Conservation (phyloP, 2,797 vertebrate genomes). For the Pseudochromis fuscus region DNA sequence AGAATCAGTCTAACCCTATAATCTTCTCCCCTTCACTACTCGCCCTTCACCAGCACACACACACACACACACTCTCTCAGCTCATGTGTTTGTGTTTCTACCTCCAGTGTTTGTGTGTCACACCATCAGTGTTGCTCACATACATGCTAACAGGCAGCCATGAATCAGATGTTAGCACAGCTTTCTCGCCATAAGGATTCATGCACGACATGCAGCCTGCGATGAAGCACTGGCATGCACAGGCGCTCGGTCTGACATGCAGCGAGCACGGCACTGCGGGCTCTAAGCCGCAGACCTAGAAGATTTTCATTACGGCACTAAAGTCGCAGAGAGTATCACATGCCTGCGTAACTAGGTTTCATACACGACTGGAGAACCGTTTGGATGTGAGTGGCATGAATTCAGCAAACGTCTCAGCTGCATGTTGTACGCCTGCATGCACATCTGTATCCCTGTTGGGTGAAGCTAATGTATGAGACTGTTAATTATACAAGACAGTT, state of each 20-base stretch:
- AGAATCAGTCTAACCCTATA: slow-evolving; percentile 67
- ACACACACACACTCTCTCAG: slow-evolving; percentile 26
- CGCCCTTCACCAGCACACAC: slow-evolving; percentile 29
- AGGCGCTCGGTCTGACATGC: slow-evolving; percentile 31
- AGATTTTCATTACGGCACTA: slow-evolving; percentile 41
- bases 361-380: not conserved
- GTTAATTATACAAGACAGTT: slow-evolving; percentile 33
- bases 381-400: not conserved
- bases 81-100: slow-evolving; percentile 20
- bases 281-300: slow-evolving; percentile 25
- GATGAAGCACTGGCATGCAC: slow-evolving; percentile 41
- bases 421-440: not conserved
- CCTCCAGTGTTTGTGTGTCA: slow-evolving; percentile 35
- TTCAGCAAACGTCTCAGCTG: slow-evolving; percentile 6
- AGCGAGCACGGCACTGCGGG: slow-evolving; percentile 47
- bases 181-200: slow-evolving; percentile 40
- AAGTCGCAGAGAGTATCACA: slow-evolving; percentile 35
- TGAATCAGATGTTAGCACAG: slow-evolving; percentile 57
- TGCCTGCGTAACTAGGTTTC: slow-evolving; percentile 23
- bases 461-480: slow-evolving; percentile 9
- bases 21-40: slow-evolving; percentile 65
- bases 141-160: slow-evolving; percentile 43
- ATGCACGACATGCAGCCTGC: slow-evolving; percentile 34
- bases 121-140: slow-evolving; percentile 35
- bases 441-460: not conserved